A percentile compares a stretch with the other conserved stretches of the same genome.
Conservation (phyloP, 2,113 vertebrate species). For the Stictonetta naevosa region DNA sequence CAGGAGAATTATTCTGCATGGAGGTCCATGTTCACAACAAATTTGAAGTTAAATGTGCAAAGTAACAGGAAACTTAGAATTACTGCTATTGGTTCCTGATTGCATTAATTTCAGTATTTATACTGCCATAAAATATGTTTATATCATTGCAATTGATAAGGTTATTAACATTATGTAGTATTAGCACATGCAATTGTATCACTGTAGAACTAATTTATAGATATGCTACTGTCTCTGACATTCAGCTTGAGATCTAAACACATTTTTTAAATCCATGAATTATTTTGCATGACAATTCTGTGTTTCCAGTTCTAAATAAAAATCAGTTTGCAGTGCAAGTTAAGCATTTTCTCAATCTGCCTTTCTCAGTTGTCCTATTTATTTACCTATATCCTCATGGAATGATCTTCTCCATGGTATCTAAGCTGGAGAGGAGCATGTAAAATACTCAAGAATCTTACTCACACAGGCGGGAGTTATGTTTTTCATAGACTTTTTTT, state of each 20-base stretch:
- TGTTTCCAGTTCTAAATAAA: conserved; percentile 8
- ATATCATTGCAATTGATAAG: conserved; percentile 56
- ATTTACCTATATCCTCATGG: not conserved
- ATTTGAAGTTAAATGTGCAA: conserved; percentile 37
- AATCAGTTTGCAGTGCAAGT: not conserved
- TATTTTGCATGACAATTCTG: not conserved
- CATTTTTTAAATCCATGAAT: not conserved
- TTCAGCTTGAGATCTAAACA: conserved; percentile 6
- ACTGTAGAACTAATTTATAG: conserved; percentile 48
- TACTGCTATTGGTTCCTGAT: conserved; percentile 48
- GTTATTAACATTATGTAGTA: conserved; percentile 39
- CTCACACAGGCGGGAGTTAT: not conserved
- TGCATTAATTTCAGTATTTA: conserved; percentile 60
- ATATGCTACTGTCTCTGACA: conserved; percentile 9
- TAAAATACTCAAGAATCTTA: not conserved
- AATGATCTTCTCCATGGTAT: not conserved
- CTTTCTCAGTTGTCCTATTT: not conserved
- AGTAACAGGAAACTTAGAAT: conserved; percentile 34
- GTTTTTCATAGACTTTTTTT: not conserved
- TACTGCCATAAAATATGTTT: conserved; percentile 53
- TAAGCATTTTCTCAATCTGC: not conserved
- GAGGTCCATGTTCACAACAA: not conserved
- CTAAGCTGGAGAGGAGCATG: not conserved
- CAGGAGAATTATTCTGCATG: not conserved
- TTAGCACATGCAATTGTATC: conserved; percentile 35